Conservation (phyloP, 1,140 invertebrate species). For the Scaptomyza montana region DNA sequence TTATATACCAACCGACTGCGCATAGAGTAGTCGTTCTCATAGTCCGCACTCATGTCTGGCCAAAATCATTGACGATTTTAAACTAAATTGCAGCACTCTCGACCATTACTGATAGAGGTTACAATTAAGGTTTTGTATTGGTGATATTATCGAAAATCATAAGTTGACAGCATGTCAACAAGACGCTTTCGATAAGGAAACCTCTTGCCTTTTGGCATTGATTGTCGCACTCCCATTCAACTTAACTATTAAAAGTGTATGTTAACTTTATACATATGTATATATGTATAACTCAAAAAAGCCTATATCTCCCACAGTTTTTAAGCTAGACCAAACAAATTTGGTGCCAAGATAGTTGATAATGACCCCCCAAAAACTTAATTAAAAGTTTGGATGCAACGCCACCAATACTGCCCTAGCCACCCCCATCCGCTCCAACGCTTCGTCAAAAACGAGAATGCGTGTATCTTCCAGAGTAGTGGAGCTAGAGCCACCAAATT, state of each 20-base stretch:
- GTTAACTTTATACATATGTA: conserved; percentile 2
- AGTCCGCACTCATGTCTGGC: conserved; percentile 66
- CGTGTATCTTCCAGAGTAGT: no score
- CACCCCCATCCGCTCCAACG: no score
- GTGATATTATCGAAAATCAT: conserved; percentile 38
- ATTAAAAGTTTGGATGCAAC: no score
- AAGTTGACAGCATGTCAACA: conserved; percentile 58
- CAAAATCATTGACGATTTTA: conserved; percentile 22
- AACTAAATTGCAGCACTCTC: conserved; percentile 51
- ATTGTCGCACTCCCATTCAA: conserved; percentile 11
- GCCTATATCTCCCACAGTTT: no score
- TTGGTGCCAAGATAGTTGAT: no score
- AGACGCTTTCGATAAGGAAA: conserved; percentile 32
- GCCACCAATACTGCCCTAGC: no score
- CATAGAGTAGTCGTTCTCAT: conserved; percentile 51
- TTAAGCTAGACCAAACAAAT: no score
- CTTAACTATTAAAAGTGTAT: neutral
- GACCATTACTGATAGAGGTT: conserved; percentile 13
- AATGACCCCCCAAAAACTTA: no score
- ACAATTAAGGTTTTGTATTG: conserved; percentile 25
- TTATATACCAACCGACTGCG: conserved; percentile 53
- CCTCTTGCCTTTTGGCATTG: conserved; percentile 9
- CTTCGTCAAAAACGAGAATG: no score
- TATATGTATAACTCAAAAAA: no score
- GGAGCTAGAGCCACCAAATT: no score